These are phyloP conservation scores for Ateles fusciceps DNA, from an alignment of 2,797 vertebrate species.

Conservation along the genomic window DNA sequence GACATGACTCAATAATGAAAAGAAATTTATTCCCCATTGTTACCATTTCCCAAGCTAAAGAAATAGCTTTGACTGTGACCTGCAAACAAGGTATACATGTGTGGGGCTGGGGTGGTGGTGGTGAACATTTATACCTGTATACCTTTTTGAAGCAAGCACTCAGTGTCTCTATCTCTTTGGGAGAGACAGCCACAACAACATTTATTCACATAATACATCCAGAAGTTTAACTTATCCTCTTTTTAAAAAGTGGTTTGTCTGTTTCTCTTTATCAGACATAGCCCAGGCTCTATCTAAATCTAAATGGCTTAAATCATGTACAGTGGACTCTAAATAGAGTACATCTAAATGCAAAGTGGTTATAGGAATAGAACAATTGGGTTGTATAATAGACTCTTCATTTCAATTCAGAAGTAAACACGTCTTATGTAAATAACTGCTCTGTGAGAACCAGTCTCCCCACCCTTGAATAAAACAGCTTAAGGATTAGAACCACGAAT, in stretches of 20 bases:
- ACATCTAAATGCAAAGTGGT: constrained; percentile 70
- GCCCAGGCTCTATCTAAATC: constrained; percentile 16
- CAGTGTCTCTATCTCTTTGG: not conserved
- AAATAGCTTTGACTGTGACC: not conserved
- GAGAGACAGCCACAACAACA: not conserved
- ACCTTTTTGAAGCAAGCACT: not conserved
- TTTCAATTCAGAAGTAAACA: constrained; percentile 64
- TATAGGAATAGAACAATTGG: constrained; percentile 48
- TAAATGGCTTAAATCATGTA: constrained; percentile 60
- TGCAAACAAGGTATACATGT: not conserved
- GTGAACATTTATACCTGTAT: not conserved
- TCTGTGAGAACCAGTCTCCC: not conserved
- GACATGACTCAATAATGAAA: not conserved
- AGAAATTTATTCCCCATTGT: not conserved
- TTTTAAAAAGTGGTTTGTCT: constrained; percentile 17
- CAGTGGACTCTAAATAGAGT: constrained; percentile 48
- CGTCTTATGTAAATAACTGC: constrained; percentile 20
- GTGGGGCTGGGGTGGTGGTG: not conserved
- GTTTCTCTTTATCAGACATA: constrained; percentile 41
- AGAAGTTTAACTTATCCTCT: constrained; percentile 6
- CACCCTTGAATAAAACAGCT: not conserved
- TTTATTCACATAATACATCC: not conserved
- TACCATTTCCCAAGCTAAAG: not conserved
- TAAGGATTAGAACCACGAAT: constrained; percentile 33
- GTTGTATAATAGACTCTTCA: constrained; percentile 53